Evolutionary conservation across 2,888 invertebrate species (phyloP).

Genomic region (Melipona beecheii): DNA sequence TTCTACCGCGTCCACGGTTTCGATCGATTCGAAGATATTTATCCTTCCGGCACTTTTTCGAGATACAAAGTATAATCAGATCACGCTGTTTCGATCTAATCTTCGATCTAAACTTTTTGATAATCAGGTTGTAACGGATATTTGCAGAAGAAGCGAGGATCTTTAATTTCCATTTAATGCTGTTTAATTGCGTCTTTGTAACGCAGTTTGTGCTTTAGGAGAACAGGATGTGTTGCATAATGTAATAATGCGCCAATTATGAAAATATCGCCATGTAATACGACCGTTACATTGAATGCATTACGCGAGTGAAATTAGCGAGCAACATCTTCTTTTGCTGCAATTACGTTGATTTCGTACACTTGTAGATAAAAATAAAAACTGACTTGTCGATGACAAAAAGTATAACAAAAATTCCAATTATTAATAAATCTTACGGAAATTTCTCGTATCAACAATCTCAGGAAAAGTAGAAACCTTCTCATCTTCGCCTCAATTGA

Average conservation of each 20-base stretch:
- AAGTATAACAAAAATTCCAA: too few relatives aligned
- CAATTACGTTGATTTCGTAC: not conserved
- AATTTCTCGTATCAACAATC: too few relatives aligned
- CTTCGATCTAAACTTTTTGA: not conserved
- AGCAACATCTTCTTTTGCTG: not conserved
- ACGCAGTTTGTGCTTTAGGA: not conserved
- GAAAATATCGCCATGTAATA: not conserved
- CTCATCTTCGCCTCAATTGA: too few relatives aligned
- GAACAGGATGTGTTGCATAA: not conserved
- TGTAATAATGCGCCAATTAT: not conserved
- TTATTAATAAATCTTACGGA: too few relatives aligned
- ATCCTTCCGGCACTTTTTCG: too few relatives aligned
- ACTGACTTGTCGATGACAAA: too few relatives aligned
- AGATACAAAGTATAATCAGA: too few relatives aligned
- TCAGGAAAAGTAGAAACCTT: too few relatives aligned
- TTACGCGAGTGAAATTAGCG: not conserved
- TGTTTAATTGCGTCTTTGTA: not conserved
- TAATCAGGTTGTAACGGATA: not conserved
- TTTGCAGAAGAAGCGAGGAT: not conserved
- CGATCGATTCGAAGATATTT: too few relatives aligned
- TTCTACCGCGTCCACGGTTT: too few relatives aligned
- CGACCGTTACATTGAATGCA: not conserved
- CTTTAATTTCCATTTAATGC: not conserved
- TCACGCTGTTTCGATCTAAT: not conserved
- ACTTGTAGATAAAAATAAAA: too few relatives aligned